Evolutionary conservation across 1,140 invertebrate genomes (phyloP), one percentile per base, ranked within the genome.

Genomic region (Aphelinus certus): DNA sequence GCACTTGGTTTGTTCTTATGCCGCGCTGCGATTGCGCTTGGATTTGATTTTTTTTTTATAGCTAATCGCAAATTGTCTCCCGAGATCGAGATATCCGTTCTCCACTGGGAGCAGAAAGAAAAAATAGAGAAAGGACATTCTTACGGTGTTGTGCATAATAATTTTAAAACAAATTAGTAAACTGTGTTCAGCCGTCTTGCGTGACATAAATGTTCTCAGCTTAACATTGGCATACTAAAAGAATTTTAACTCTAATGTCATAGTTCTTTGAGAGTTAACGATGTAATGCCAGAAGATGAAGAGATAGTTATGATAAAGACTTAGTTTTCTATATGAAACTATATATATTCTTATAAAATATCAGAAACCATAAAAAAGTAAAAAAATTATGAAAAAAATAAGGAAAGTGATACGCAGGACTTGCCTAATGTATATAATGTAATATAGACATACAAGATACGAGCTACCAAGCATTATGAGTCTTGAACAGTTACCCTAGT

Each of bases 251-350:
- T 80, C 79, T 83, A 80, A 73, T 77, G 81, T 77, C 81, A 80
- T 78, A 77, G 79, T 81, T 84, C 73, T 82, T 81, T 81, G 79
- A 81, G 79, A 79, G 80, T 84, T 84, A 79, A 82, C 74, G 76
- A 80, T 80, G 76, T 61, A 75, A 26, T 81, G 77, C 79, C 79
- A 83, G 76, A 46, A 71, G 62, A 79, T 79, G 76, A 65, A 74
- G 78, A 83, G 76, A 82, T 79, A 72, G 82, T 81, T 83, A 84
- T 78, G 77, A 84, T 78, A 80, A 84, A 86, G 84, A 86, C 84
- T 87, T 87, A 87, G 86, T 87, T 87, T 87, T 87, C 83, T 87
- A 87, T 84, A 80, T 80, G 84, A 77, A 86, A 86, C 82, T 87
- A 86, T 87, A 26, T 26, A 26, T 26, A 87, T 87, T 87, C 85